Conservation (phyloP, 2,888 invertebrate species). For the Drosophila putrida region DNA sequence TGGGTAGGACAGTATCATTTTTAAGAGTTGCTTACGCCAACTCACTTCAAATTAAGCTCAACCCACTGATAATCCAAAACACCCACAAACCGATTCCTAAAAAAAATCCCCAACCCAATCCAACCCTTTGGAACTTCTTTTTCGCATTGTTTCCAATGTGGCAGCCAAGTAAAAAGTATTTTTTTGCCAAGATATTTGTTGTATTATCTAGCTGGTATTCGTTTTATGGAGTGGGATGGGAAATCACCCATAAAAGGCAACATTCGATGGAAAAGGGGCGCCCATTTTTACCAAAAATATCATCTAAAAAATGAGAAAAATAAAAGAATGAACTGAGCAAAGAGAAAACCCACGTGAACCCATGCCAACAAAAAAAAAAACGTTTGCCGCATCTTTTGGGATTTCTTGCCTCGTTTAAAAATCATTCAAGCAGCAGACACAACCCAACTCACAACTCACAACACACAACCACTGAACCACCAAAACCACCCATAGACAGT, state of each 20-base stretch:
- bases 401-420: slow-evolving; percentile 83
- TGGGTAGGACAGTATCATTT: neutral
- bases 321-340: slow-evolving; percentile 18
- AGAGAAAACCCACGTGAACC: slow-evolving; percentile 68
- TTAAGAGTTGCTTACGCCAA: slow-evolving; percentile 7
- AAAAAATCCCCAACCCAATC: neutral
- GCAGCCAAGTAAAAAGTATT: slow-evolving; percentile 58
- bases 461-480: slow-evolving; percentile 5
- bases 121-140: slow-evolving; percentile 36
- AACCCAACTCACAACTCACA: slow-evolving; percentile 58
- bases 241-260: slow-evolving; percentile 52
- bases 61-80: slow-evolving; percentile 40
- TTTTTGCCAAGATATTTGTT: slow-evolving; percentile 58
- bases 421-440: slow-evolving; percentile 83
- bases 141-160: slow-evolving; percentile 48
- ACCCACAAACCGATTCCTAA: neutral
- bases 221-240: slow-evolving; percentile 17
- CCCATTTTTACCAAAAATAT: slow-evolving; percentile 42
- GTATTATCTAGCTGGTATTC: slow-evolving; percentile 68
- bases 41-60: slow-evolving; percentile 39
- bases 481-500: slow-evolving; percentile 64
- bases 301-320: slow-evolving; percentile 26
- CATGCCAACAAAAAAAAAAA: slow-evolving; percentile 75
- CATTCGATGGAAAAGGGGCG: slow-evolving; percentile 36
- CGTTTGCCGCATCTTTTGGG: slow-evolving; percentile 82